Percentiles rank a stretch among this genome's conserved stretches.
These are phyloP conservation scores for Zaprionus lineosus DNA, from an alignment of 2,888 invertebrate genomes.

Conservation along the genomic window DNA sequence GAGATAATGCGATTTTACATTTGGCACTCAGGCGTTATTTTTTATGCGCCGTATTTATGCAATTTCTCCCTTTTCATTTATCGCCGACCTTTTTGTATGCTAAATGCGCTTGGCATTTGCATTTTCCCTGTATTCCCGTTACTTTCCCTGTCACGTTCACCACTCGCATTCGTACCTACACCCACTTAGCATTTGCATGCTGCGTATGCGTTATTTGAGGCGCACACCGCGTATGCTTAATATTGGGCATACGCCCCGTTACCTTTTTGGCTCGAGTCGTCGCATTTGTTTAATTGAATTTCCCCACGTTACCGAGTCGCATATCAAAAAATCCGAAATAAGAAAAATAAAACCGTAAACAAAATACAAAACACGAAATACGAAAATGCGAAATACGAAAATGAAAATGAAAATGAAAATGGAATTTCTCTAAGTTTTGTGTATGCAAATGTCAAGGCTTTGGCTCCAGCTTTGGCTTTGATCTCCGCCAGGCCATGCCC, in stretches of 20 bases:
- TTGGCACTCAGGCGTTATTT: conserved; percentile 59
- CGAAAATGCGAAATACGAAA: conserved; percentile 17
- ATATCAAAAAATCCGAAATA: conserved; percentile 20
- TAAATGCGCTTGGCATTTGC: conserved; percentile 61
- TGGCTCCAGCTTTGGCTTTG: conserved; percentile 57
- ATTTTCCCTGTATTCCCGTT: conserved; percentile 59
- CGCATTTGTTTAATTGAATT: conserved; percentile 68
- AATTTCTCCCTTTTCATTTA: conserved; percentile 66
- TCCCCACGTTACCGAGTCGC: conserved; percentile 32
- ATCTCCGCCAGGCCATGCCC: conserved; percentile 22
- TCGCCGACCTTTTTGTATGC: conserved; percentile 55
- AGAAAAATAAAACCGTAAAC: not conserved
- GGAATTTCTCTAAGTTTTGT: conserved; percentile 2
- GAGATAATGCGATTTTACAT: conserved; percentile 58
- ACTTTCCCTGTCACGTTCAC: too few relatives aligned
- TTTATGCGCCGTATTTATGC: conserved; percentile 68
- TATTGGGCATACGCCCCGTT: conserved; percentile 14
- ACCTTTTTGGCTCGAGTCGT: conserved; percentile 14
- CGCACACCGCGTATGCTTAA: conserved; percentile 32
- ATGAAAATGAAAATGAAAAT: not conserved
- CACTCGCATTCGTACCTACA: too few relatives aligned
- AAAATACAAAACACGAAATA: not conserved
- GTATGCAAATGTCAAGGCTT: conserved; percentile 14
- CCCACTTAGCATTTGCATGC: conserved; percentile 45
- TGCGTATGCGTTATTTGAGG: conserved; percentile 38